Base-by-base conservation (phyloP, 2,113 vertebrate species). In the Uria lomvia region DNA sequence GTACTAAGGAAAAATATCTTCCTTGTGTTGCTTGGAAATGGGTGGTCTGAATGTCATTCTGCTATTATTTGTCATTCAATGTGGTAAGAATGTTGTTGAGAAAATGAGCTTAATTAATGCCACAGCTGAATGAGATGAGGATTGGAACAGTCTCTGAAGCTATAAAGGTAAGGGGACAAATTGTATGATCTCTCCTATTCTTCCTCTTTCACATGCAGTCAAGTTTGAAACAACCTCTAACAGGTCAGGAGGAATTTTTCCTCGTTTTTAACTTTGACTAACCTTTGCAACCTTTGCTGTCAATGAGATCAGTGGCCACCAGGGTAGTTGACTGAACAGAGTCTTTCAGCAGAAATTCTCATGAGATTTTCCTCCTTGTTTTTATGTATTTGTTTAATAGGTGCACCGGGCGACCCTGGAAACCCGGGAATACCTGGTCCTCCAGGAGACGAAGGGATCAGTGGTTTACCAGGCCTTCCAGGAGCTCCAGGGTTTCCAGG, bases 341-440 rank as follows among this genome's bases (percentile, higher is more conserved):
- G 11, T 38, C 23, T 82, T 63, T 63, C 67, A 78, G 34, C 52
- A 89, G 55, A 53, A 71, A 49, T 73, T 59, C 70, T 86, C 32
- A 71, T 84, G 68, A 65, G 18, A 52, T 67, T 89, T 92, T 90
- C 55, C 32, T 74, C 74, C 60, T 84, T 70, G 8, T 49, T 73
- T 95, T 76, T 80, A 34, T 74, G 20, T 79, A 11, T 81, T 66
- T 78, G 60, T 27, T 45, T 70, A 63, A 53, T 16, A 99, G 99
- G 99, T 92, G 94, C 89, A 62, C 96, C 73, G 2, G 99, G 99
- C 78, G 98, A 98, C 34, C 90, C 96, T 6, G 99, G 99, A 27
- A 23, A 55, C 21, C 91, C 79, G 2, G 99, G 99, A 27, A 21
- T 60, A 22, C 98, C 98, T 16, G 99, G 99, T 11, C 22, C 81